Percentiles rank a stretch among this genome's conserved stretches.
Conservation (phyloP, 2,113 vertebrate species). For the Siniperca chuatsi region DNA sequence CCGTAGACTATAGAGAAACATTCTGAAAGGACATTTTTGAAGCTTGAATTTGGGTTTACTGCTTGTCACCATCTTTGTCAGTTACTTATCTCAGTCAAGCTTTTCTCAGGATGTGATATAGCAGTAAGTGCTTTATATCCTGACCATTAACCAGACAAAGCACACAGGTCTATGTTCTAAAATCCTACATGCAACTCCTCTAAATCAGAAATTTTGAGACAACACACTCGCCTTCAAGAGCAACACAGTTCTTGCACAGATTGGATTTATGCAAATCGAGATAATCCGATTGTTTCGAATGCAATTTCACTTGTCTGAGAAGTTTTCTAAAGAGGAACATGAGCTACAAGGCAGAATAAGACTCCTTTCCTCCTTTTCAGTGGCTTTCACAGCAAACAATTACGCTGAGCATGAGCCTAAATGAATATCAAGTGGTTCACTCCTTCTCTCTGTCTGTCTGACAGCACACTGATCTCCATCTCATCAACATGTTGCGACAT, state of each 20-base stretch:
- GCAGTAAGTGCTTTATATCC: neutral
- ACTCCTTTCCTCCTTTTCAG: neutral
- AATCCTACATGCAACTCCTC: neutral
- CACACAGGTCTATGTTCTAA: neutral
- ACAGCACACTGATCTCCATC: slow-evolving; percentile 51
- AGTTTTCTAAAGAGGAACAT: neutral
- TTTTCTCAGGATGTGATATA: neutral
- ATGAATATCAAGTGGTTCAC: neutral
- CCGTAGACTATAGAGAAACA: neutral
- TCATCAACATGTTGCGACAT: slow-evolving; percentile 74
- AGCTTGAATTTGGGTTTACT: neutral
- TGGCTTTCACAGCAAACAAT: neutral
- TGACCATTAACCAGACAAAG: neutral
- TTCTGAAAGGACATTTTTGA: neutral
- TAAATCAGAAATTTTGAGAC: neutral
- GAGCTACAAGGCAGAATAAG: neutral
- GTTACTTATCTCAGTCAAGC: neutral
- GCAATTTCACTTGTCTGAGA: neutral
- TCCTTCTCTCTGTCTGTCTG: neutral
- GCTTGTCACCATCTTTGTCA: neutral
- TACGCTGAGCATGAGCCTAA: neutral
- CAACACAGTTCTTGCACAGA: neutral
- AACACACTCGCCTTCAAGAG: neutral
- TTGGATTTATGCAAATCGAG: slow-evolving; percentile 17
- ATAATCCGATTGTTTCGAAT: slow-evolving; percentile 15